Evolutionary conservation across 2,797 vertebrate genomes (phyloP), one percentile per base, ranked within the genome.

Genomic region (Toxotes lorentzi): DNA sequence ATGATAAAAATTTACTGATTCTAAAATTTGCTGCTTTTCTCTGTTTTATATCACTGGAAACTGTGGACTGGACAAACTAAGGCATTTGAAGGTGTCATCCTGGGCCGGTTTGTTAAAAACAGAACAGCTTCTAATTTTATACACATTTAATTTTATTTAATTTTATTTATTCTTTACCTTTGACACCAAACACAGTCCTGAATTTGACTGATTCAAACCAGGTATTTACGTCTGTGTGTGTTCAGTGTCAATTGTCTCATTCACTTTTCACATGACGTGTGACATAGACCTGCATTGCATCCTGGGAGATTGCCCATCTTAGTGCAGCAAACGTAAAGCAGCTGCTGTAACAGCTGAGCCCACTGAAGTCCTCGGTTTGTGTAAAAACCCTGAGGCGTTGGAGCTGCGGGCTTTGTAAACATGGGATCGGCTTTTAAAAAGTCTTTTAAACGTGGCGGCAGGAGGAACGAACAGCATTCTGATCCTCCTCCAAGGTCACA

Each of bases 401-500:
- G 43, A 10, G 53, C 62, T 5, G 53, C 2, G 0, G 64, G 73
- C 54, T 65, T 35, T 62, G 68, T 45, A 43, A 70, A 82, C 51
- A 66, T 7, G 4, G 16, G 56, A 68, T 2, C 21, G 34, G 66
- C 70, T 69, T 24, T 21, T 35, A 58, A 1, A n/a, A 70, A 63
- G 32, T 51, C 56, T 66, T 79, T 78, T 50, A 23, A 76, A 71
- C 11, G 12, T 9, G 24, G 45, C 32, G 47, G 17, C 54, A 10
- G 5, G 50, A 65, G 70, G 62, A 70, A 67, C 4, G 19, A 58
- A 45, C 23, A 7, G 30, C 14, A 5, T 35, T 73, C 21, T 50
- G 65, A 82, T 60, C 77, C 73, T 63, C 30, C 48, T 70, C 13
- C 56, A 67, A 83, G 75, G 76, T 76, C 72, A 38, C 0, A 2